phyloP scores from a whole-genome alignment of 2,113 vertebrate species.

The Marmota flaviventris region DNA sequence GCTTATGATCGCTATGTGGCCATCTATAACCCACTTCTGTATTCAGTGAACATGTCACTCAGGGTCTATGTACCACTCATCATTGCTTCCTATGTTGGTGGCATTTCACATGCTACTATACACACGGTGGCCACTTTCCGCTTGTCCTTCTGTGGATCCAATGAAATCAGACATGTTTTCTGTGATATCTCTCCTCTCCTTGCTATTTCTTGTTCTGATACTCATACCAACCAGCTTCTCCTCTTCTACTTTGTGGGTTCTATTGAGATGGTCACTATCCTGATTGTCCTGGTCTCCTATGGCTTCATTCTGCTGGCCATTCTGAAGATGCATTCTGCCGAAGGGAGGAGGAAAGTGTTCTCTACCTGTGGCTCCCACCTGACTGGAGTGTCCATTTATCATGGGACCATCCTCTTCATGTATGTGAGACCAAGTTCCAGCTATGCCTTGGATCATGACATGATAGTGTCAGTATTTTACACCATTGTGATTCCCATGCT shows the following conservation, averaged over 20 bases:
- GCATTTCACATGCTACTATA: conserved; percentile 3
- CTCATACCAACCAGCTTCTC: conserved; percentile 55
- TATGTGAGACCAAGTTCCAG: conserved; percentile 65
- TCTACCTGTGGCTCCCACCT: conserved; percentile 68
- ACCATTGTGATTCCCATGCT: conserved; percentile 72
- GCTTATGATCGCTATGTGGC: conserved; percentile 59
- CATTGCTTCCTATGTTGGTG: background rate
- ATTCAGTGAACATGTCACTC: conserved; percentile 26
- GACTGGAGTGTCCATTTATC: conserved; percentile 64
- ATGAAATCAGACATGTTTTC: conserved; percentile 74
- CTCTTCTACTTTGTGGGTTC: conserved; percentile 22
- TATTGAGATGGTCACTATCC: conserved; percentile 57
- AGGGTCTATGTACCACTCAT: conserved; percentile 31
- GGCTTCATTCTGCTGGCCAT: conserved; percentile 58
- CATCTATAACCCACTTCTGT: conserved; percentile 49
- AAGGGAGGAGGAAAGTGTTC: conserved; percentile 67
- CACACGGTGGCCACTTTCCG: conserved; percentile 48
- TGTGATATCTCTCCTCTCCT: conserved; percentile 79
- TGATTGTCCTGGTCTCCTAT: conserved; percentile 67
- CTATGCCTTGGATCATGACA: conserved; percentile 33
- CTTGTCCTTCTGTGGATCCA: conserved; percentile 70
- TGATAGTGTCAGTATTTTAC: conserved; percentile 63
- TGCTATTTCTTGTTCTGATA: conserved; percentile 73
- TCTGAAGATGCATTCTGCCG: conserved; percentile 52
- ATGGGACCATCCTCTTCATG: conserved; percentile 69